Evolutionary conservation across 2,888 invertebrate species (phyloP), one percentile per base, ranked within the genome.

Genomic region (Hipparchia semele): DNA sequence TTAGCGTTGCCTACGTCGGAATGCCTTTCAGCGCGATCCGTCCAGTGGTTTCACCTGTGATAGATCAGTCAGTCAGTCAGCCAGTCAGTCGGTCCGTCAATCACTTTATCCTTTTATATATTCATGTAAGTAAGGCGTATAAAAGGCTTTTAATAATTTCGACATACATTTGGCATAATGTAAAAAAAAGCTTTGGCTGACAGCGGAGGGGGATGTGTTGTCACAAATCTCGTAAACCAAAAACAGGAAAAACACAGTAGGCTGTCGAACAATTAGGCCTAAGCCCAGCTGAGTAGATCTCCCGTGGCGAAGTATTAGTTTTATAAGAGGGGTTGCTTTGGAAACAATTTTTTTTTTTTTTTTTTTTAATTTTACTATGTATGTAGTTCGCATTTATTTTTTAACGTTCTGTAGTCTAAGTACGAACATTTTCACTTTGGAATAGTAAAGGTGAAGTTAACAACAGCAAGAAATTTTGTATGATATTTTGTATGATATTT

Each of bases 221-320:
- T 64, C 23, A 49, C 64, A 64, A 51, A 64, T 64, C 64, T 64
- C 49, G 13, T 53, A 12, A 51, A 53, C 10, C 33, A 51, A 8
- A 53, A 33, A 65, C 51, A 23, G 53, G 65, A 12, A 53, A 64
- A 65, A 65, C 51, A 6, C 51, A 53, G 53, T 10, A 33, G 53
- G 65, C 23, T 53, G 65, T 65, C 65, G 33, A 65, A 64, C 65
- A 51, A 65, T 65, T 53, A 65, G 65, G 23, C 46, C 6, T 51
- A 53, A 65, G 23, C 51, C 33, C 12, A 33, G 33, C 53, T 65
- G 51, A 53, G 33, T 53, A 33, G 33, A 33, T 10, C 53, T 6
- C 65, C 51, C 51, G 65, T 12, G 33, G 65, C 33, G 53, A 23
- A 39, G 65, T 33, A 65, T 51, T 51, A 65, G 6, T 53, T 10